Evolutionary conservation across 37 sponge, comb jelly and placozoan genomes (phyloP), one percentile per base, ranked within the genome.

Genomic region (Sycon ciliatum): DNA sequence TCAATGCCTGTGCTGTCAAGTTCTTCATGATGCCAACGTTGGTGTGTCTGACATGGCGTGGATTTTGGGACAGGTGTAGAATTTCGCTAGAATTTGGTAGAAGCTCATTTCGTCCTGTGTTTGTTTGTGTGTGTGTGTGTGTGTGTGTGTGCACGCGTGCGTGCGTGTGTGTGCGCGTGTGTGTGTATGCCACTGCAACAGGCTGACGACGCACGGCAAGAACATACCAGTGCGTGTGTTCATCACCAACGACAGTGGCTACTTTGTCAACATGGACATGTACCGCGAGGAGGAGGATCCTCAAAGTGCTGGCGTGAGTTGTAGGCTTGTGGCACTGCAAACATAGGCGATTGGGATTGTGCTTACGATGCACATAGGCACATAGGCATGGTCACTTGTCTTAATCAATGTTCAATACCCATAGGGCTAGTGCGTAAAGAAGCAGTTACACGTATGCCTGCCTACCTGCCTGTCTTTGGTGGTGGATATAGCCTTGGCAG

Each of bases 251-350:
- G 92, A 91, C 62, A 80, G 79, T 36, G 84, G 89, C 4, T 73
- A 83, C 53, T 76, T 83, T 23, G 75, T 96, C 34, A 56, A 81
- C 29, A 79, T 80, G 22, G 79, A 85, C 79, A 84, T 86, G 66
- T 96, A 96, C 81, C 72, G 71, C 29, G 99, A 88, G 63, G 82
- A 82, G 69, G 89, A 88, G 82, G 90, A 92, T 46, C 84, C 84
- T 22, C 76, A 65, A 32, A 86, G 84, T 34, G 27, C 16, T 60
- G 32, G 7, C 31, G 9, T 22, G 58, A 84, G 82, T 63, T 92
- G 88, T 62, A 72, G 99, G 16, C 92, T 75, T 72, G 73, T 61
- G 20, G 99, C 99, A 4, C 99, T 92, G 76, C n/a, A n/a, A n/a
- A n/a, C n/a, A n/a, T n/a, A n/a, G n/a, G n/a, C n/a, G n/a, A n/a